These are phyloP conservation scores for Myotis davidii DNA, from an alignment of 2,113 vertebrate genomes.

Conservation along the genomic window DNA sequence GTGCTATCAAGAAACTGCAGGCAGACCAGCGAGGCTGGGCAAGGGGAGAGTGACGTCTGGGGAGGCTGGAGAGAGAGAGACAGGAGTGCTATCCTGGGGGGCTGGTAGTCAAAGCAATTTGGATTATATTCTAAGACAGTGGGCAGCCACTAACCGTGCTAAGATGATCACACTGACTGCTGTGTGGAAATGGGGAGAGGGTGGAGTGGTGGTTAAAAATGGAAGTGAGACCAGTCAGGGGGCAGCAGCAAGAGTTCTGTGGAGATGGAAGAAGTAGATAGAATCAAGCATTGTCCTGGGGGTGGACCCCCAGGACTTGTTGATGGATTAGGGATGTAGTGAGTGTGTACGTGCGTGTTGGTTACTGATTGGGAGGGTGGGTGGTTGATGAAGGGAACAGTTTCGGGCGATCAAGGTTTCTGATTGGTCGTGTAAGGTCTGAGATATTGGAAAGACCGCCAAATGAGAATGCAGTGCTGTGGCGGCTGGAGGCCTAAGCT, in stretches of 20 bases:
- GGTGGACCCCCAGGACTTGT: background rate
- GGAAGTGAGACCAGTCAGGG: background rate
- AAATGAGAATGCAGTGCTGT: background rate
- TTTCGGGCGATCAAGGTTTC: background rate
- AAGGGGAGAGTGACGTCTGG: too few relatives aligned
- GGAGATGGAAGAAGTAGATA: background rate
- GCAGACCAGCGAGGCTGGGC: background rate
- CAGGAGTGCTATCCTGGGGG: background rate
- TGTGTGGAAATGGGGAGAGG: background rate
- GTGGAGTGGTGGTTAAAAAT: background rate
- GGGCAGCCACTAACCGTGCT: background rate
- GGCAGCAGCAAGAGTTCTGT: background rate
- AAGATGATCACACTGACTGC: background rate
- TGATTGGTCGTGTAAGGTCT: background rate
- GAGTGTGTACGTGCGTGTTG: background rate
- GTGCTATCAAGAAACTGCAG: background rate
- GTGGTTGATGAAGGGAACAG: background rate
- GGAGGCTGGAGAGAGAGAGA: background rate
- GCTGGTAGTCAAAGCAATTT: background rate
- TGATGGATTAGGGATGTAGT: too few relatives aligned
- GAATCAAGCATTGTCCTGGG: accelerated
- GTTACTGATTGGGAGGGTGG: background rate
- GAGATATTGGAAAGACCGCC: background rate
- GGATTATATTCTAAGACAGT: background rate
- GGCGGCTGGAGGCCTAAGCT: background rate